Percentiles rank a stretch among this genome's conserved stretches.
Evolutionary conservation across 2,888 invertebrate species (phyloP).

Genomic region (Axea sp.): DNA sequence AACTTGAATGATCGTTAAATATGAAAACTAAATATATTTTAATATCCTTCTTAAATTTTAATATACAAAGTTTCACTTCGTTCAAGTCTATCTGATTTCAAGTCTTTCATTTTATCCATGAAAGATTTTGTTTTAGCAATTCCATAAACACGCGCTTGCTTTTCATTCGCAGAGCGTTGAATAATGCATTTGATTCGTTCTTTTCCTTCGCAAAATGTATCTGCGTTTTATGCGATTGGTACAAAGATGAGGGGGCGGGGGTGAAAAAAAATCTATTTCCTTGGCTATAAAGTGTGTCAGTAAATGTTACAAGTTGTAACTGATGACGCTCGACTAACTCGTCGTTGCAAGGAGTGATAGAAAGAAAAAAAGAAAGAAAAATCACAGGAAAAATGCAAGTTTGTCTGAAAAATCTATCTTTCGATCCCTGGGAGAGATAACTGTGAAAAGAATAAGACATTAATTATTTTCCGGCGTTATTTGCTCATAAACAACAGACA

Average conservation of each 20-base stretch:
- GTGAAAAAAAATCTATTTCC: conserved; percentile 50
- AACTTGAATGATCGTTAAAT: too few relatives aligned
- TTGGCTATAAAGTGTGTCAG: conserved; percentile 48
- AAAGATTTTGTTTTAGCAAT: conserved; percentile 35
- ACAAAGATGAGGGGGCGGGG: too few relatives aligned
- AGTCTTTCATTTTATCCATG: too few relatives aligned
- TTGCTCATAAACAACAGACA: conserved; percentile 42
- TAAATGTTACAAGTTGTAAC: conserved; percentile 42
- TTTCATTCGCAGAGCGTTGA: conserved; percentile 65
- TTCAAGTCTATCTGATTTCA: too few relatives aligned
- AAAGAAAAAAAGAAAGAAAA: conserved; percentile 5
- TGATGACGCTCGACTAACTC: conserved; percentile 30
- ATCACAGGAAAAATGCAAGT: not conserved
- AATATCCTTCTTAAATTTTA: too few relatives aligned
- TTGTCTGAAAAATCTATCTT: conserved; percentile 13
- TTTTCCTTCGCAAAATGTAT: conserved; percentile 61
- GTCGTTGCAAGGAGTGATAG: not conserved
- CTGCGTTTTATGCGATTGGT: conserved; percentile 64
- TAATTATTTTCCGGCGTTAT: conserved; percentile 38
- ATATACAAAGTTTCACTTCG: too few relatives aligned
- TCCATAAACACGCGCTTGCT: conserved; percentile 39
- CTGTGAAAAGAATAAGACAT: conserved; percentile 21
- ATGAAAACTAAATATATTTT: too few relatives aligned
- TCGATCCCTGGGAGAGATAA: conserved; percentile 35
- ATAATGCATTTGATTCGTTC: conserved; percentile 70